phyloP scores from a whole-genome alignment of 2,888 invertebrate genomes.

The Lochmaea crataegi region DNA sequence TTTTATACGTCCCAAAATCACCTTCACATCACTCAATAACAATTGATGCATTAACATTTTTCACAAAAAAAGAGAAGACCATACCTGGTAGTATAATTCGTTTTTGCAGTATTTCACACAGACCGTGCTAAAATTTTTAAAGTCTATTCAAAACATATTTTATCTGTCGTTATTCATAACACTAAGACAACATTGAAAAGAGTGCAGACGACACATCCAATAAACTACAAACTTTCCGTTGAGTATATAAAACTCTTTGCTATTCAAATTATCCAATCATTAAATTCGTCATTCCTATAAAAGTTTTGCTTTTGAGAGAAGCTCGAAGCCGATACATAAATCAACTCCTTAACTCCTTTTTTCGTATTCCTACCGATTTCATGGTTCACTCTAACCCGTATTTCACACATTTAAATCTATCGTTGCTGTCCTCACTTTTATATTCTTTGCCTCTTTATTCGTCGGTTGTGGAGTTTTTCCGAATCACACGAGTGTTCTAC shows the following conservation, averaged over 20 bases:
- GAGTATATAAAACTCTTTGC: constrained; percentile 45
- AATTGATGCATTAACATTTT: too few relatives aligned
- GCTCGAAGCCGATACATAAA: constrained; percentile 55
- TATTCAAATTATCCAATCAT: constrained; percentile 49
- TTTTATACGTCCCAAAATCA: too few relatives aligned
- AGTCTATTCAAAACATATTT: too few relatives aligned
- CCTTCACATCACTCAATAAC: too few relatives aligned
- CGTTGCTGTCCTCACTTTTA: constrained; percentile 43
- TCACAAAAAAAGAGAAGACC: too few relatives aligned
- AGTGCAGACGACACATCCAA: constrained; percentile 16
- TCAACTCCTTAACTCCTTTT: constrained; percentile 53
- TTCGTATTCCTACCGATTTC: constrained; percentile 50
- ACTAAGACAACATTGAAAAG: neutral
- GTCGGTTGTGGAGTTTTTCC: constrained; percentile 25
- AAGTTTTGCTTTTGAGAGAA: constrained; percentile 48
- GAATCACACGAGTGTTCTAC: constrained; percentile 11
- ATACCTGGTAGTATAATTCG: too few relatives aligned
- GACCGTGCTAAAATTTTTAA: too few relatives aligned
- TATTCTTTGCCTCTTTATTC: constrained; percentile 34
- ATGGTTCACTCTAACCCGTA: constrained; percentile 52
- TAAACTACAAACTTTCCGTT: constrained; percentile 30
- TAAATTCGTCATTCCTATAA: constrained; percentile 54
- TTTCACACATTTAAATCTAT: constrained; percentile 54
- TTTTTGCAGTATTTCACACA: too few relatives aligned
- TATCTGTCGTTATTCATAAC: too few relatives aligned